Evolutionary conservation across 2,888 invertebrate species (phyloP), one percentile per base, ranked within the genome.

Genomic region (Drosophila niveifrons): DNA sequence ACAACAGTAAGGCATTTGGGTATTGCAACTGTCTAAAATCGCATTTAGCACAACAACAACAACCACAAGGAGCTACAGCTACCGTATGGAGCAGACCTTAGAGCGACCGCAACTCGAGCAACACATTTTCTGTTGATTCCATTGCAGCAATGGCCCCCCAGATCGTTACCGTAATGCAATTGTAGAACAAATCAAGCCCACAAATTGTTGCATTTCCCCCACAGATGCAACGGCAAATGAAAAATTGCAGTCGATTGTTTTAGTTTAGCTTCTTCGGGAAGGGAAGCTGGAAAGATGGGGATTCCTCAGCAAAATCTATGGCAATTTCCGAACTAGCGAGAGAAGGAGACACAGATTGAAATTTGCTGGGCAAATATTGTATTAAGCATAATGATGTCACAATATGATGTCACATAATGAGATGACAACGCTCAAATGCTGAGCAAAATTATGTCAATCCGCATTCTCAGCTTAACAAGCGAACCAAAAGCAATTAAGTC

Each of bases 161-260:
- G 53, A 34, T 76, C 65, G 78, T 78, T 73, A 65, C 58, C 17
- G 47, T 68, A 78, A 76, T 76, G 62, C 52, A 78, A 78, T 76
- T 76, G 68, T n/a, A 31, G 46, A 69, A 59, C 51, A 69, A 75
- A 76, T 78, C 75, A 74, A 74, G 69, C 69, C 65, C 44, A 69
- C 68, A 78, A 76, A 66, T 76, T 62, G 56, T 44, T 56, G 44
- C 61, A 65, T 43, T 50, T 39, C 18, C 15, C 34, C 8, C 11
- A 28, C 34, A 46, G 47, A 39, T 34, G 31, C 18, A 23, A 23
- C 18, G 56, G 34, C 13, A 34, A 55, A 55, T 43, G 55, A 31
- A 44, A 56, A 44, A 44, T 56, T 44, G 44, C 34, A n/a, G 17
- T 10, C 44, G 31, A 44, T 56, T 46, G 43, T 55, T 55, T 41